Conservation (phyloP, 2,797 vertebrate species). For the Sebastes hopkinsi region DNA sequence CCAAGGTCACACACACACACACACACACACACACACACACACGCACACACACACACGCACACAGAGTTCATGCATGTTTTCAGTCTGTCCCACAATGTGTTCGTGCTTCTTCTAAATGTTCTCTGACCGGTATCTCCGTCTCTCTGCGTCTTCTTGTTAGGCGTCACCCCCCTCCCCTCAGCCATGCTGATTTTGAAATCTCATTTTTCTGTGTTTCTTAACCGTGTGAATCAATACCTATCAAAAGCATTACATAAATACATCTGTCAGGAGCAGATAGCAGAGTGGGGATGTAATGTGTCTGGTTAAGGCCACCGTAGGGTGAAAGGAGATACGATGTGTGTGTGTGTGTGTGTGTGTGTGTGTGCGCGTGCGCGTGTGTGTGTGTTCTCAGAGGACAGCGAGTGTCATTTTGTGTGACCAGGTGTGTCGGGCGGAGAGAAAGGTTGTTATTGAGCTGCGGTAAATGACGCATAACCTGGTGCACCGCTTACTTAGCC, state of each 20-base stretch:
- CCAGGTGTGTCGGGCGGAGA: slow-evolving; percentile 70
- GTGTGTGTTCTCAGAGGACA: slow-evolving; percentile 60
- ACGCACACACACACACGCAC: slow-evolving; percentile 28
- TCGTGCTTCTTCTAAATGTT: slow-evolving; percentile 1
- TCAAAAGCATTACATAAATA: slow-evolving; percentile 84
- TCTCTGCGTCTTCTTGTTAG: slow-evolving; percentile 34
- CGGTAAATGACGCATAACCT: slow-evolving; percentile 74
- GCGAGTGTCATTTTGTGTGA: slow-evolving; percentile 71
- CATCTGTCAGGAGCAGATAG: slow-evolving; percentile 82
- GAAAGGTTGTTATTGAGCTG: slow-evolving; percentile 72
- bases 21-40: slow-evolving; percentile 22
- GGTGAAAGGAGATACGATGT: slow-evolving; percentile 62
- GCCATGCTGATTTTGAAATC: slow-evolving; percentile 80
- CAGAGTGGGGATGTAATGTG: slow-evolving; percentile 70
- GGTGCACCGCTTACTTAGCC: slow-evolving; percentile 60
- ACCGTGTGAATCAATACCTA: slow-evolving; percentile 80
- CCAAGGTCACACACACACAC: slow-evolving; percentile 82
- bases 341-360: background rate
- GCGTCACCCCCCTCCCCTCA: slow-evolving; percentile 15
- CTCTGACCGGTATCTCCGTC: slow-evolving; percentile 15
- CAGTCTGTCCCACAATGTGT: background rate
- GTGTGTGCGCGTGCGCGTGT: background rate
- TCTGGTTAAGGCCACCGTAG: slow-evolving; percentile 65
- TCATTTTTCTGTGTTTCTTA: slow-evolving; percentile 83
- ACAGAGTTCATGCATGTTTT: slow-evolving; percentile 7